These are phyloP conservation scores for Pemphigus obesinymphae DNA, from an alignment of 1,140 invertebrate genomes.

Conservation along the genomic window DNA sequence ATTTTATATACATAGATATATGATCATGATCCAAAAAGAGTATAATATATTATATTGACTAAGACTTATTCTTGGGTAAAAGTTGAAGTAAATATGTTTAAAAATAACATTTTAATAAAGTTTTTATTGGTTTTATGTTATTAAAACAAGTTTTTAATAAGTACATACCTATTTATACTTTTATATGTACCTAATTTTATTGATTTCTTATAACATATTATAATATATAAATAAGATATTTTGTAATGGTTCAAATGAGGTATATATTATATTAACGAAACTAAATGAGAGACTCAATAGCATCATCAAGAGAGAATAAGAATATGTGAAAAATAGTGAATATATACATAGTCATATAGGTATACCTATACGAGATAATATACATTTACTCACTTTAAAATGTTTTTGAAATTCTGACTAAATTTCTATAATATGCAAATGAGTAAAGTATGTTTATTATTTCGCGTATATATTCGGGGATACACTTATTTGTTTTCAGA, in stretches of 20 bases:
- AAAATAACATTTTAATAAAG: not conserved
- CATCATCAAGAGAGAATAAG: not conserved
- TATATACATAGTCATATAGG: no score
- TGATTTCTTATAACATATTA: not conserved
- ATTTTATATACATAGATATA: not conserved
- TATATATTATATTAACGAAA: not conserved
- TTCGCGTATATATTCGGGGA: no score
- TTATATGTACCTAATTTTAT: not conserved
- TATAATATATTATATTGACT: not conserved
- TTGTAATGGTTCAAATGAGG: not conserved
- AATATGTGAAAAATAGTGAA: no score
- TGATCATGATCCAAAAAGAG: not conserved
- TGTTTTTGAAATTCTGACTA: no score
- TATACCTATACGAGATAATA: not conserved
- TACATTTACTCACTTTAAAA: no score
- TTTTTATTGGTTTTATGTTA: not conserved
- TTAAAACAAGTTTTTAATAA: not conserved
- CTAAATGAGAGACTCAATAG: not conserved
- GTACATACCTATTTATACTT: not conserved
- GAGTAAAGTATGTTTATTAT: no score
- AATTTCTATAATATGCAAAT: no score
- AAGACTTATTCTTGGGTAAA: not conserved
- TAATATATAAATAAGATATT: not conserved
- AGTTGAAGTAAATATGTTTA: not conserved
- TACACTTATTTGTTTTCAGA: no score